A percentile compares a stretch with the other conserved stretches of the same genome.
These are phyloP conservation scores for Pseudococcus viburni DNA, from an alignment of 2,888 invertebrate species.

Conservation along the genomic window DNA sequence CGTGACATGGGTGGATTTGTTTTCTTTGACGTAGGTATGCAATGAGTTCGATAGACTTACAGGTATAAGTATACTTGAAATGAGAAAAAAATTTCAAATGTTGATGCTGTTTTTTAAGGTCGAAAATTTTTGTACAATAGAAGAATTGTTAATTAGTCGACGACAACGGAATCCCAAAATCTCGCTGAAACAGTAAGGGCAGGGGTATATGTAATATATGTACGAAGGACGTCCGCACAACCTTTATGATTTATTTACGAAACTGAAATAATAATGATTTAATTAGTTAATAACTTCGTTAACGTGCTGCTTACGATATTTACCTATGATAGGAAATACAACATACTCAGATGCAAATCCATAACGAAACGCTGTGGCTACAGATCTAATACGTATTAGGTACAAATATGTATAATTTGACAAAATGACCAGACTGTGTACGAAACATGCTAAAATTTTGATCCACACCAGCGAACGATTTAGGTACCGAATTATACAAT, in stretches of 20 bases:
- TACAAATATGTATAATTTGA: neutral
- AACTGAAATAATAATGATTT: slow-evolving; percentile 25
- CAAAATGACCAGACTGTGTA: neutral
- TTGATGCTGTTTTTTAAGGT: neutral
- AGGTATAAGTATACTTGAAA: neutral
- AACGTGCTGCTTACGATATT: slow-evolving; percentile 12
- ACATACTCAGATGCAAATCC: neutral
- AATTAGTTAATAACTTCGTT: slow-evolving; percentile 46
- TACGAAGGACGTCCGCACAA: slow-evolving; percentile 11
- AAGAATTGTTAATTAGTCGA: slow-evolving; percentile 12
- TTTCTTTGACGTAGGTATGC: neutral
- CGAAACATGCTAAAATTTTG: neutral
- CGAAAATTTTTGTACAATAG: neutral
- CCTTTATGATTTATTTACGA: slow-evolving; percentile 37
- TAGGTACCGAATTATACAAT: neutral
- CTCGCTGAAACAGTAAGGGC: neutral
- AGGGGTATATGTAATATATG: neutral
- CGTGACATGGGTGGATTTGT: neutral
- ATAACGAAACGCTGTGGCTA: neutral
- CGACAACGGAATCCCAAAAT: neutral
- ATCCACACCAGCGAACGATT: neutral
- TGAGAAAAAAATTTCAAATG: neutral
- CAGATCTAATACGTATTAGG: neutral
- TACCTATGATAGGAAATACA: neutral
- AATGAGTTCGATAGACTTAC: slow-evolving; percentile 7